Evolutionary conservation across 2,113 vertebrate species (phyloP).

Genomic region (Porphyrio hochstetteri): DNA sequence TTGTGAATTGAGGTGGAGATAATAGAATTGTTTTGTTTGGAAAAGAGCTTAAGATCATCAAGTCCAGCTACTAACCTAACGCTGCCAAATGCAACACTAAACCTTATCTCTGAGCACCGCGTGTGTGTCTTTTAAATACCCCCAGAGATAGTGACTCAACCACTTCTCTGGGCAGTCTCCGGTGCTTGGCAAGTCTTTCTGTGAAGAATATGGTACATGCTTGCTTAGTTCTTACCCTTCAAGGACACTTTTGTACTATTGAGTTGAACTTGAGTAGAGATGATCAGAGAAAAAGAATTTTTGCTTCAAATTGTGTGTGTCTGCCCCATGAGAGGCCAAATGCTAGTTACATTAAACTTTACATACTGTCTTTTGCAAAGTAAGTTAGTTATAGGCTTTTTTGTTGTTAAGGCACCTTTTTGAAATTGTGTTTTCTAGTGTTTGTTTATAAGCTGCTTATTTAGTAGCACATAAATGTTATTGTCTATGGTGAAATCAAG

Average conservation of each 20-base stretch:
- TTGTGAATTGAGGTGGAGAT: background rate
- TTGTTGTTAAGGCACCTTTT: background rate
- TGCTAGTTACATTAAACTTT: background rate
- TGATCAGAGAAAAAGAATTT: background rate
- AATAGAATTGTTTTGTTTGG: no score
- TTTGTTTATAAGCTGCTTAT: background rate
- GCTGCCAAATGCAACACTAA: no score
- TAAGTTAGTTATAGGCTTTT: background rate
- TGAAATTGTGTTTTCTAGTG: background rate
- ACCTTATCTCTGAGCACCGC: no score
- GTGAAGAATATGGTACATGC: background rate
- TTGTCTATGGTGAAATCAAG: background rate
- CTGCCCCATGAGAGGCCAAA: background rate
- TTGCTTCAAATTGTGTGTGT: background rate
- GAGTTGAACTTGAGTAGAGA: background rate
- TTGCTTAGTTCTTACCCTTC: background rate
- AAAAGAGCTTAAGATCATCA: no score
- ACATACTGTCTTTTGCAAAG: background rate
- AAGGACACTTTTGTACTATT: background rate
- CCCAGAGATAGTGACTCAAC: no score
- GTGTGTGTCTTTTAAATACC: no score
- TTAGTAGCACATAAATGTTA: background rate
- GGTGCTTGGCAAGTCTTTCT: no score
- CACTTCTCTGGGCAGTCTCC: no score
- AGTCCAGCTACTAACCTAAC: no score